Conservation (phyloP, 2,797 vertebrate genomes). For the Glyptemys insculpta region DNA sequence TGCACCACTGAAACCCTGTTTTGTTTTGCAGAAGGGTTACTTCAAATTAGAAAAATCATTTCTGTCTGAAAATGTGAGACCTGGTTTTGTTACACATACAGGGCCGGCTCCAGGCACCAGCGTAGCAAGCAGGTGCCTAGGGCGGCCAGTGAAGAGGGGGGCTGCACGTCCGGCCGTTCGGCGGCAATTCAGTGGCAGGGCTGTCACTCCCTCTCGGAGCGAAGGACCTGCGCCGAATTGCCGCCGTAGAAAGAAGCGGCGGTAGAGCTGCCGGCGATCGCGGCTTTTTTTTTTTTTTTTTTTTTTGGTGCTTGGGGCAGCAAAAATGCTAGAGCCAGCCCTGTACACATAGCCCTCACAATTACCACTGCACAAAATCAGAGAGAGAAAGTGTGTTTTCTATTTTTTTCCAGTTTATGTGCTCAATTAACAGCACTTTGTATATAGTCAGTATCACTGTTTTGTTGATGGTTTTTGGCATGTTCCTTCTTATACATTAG, state of each 20-base stretch:
- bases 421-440: not conserved
- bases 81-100: not conserved
- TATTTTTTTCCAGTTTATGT: not conserved
- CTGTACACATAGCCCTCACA: not conserved
- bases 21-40: not conserved
- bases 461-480: not conserved
- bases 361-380: not conserved
- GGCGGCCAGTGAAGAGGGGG: too few species aligned
- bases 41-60: not conserved
- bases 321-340: too few species aligned
- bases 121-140: too few species aligned
- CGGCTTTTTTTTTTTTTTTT: too few species aligned
- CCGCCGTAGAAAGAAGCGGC: too few species aligned
- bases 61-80: not conserved
- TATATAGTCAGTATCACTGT: not conserved
- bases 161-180: too few species aligned
- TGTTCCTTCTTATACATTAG: not conserved
- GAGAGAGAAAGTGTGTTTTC: not conserved
- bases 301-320: too few species aligned
- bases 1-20: not conserved
- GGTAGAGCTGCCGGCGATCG: too few species aligned
- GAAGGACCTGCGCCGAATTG: too few species aligned
- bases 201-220: too few species aligned
- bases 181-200: too few species aligned
- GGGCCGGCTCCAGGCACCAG: too few species aligned